These are phyloP conservation scores for Scomber colias DNA, from an alignment of 2,113 vertebrate species.

Conservation along the genomic window DNA sequence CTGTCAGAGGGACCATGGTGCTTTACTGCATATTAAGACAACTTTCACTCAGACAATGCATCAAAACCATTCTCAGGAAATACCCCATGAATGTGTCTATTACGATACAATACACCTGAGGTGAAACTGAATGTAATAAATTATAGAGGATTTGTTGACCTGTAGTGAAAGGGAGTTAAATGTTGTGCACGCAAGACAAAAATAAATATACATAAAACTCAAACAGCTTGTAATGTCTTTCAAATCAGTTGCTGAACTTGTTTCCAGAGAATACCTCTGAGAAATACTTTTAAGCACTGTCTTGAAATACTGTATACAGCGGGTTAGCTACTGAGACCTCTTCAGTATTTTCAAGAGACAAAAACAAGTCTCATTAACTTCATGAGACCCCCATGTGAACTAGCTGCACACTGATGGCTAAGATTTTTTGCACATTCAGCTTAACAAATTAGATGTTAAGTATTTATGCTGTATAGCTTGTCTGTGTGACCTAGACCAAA, in stretches of 20 bases:
- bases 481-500: background rate
- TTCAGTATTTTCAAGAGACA: too few relatives aligned
- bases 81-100: background rate
- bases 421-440: background rate
- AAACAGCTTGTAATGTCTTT: constrained; percentile 10
- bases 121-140: background rate
- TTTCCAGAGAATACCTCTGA: background rate
- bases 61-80: background rate
- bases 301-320: background rate
- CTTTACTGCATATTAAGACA: too few relatives aligned
- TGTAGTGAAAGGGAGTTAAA: background rate
- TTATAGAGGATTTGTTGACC: background rate
- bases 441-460: background rate
- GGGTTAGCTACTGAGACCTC: background rate
- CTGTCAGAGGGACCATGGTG: background rate
- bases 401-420: background rate
- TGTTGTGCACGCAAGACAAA: background rate
- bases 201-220: constrained; percentile 5
- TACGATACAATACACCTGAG: background rate
- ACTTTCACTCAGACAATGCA: too few relatives aligned
- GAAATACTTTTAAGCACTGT: constrained; percentile 21
- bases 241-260: background rate
- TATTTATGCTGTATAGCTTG: background rate
- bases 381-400: background rate
- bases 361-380: background rate